Base-by-base conservation (phyloP, 2,113 vertebrate species). In the Mola mola region DNA sequence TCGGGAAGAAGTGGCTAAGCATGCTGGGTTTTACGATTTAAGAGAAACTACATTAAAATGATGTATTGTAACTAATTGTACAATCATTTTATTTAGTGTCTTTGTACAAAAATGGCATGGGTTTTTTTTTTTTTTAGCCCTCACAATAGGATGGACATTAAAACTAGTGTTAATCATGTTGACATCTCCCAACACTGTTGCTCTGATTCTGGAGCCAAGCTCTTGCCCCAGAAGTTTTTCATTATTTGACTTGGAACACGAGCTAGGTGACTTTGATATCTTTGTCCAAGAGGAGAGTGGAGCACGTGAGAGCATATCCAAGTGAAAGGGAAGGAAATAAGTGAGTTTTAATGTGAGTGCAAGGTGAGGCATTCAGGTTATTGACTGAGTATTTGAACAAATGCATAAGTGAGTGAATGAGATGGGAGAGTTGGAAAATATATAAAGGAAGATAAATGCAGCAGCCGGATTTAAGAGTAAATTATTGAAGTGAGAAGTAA, bases 61-160 rank as follows among this genome's bases (percentile, higher is more conserved):
- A 74, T 67, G 47, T 25, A 63, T 33, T 59, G 42, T 41, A 36
- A 26, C 29, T 11, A 0, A 29, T 31, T 50, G 19, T 10, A 12
- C 21, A 12, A 64, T 59, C 9, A 28, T 24, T 56, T 40, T 25
- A 43, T 63, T 15, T 2, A 3, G 17, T 56, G 56, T 52, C 51
- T 51, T n/a, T 4, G 26, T 15, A 8, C 20, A 69, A 25, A 34
- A 66, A 53, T 60, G 26, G 44, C 37, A 9, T 66, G 20, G n/a
- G n/a, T n/a, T n/a, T n/a, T n/a, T 44, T 79, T 66, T 19, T 12
- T 38, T 79, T 69, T 59, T n/a, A 56, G 55, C 66, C 63, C 38
- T 58, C 12, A 52, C 33, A 50, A 66, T 17, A 20, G 34, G 22
- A n/a, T 46, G 12, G 24, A 75, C 60, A 44, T 66, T 16, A 20